Evolutionary conservation across 64 coral and sea anemone species (phyloP), one percentile per base, ranked within the genome.

Genomic region (Montipora sp.): DNA sequence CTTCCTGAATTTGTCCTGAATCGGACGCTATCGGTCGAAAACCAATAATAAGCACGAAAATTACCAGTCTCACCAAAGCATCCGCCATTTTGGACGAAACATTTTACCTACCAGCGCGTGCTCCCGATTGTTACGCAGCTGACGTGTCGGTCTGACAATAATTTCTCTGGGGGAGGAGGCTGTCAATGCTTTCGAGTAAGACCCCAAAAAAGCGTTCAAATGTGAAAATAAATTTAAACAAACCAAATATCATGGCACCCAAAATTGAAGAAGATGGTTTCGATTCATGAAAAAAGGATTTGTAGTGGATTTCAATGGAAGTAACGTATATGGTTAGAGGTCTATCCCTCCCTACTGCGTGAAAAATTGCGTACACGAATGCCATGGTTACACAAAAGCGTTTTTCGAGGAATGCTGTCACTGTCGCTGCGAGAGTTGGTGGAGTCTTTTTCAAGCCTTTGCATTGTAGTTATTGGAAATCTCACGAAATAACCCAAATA

Each of bases 41-140:
- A 70, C 82, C 71, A 11, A 51, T 23, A 71, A 85, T 71, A 71
- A 85, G 63, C 44, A 85, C 5, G 11, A 85, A 49, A 71, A 85
- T 46, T 70, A 67, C 71, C 47, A 85, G 65, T 63, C 2, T 67
- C 2, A 85, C 60, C 65, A 85, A 85, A 65, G 20, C 71, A 44
- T 85, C 82, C 82, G 82, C 82, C 82, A 85, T 85, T 19, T 85
- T 85, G 11, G 45, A 70, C 47, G 44, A 2, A 85, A 63, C 65
- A 85, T 85, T 71, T 71, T 70, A 9, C 82, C 82, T 51, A 69
- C 20, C 63, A 72, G 82, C 82, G 82, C 82, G 61, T 85, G 82
- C 82, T 85, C 82, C 3, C 63, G 7, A 85, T 85, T 85, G 82
- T 85, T 85, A 85, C 82, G 82, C 47, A 85, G 82, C 82, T 85